A percentile compares a stretch with the other conserved stretches of the same genome.
Evolutionary conservation across 2,888 invertebrate genomes (phyloP).

Genomic region (Hoplodrina blanda): DNA sequence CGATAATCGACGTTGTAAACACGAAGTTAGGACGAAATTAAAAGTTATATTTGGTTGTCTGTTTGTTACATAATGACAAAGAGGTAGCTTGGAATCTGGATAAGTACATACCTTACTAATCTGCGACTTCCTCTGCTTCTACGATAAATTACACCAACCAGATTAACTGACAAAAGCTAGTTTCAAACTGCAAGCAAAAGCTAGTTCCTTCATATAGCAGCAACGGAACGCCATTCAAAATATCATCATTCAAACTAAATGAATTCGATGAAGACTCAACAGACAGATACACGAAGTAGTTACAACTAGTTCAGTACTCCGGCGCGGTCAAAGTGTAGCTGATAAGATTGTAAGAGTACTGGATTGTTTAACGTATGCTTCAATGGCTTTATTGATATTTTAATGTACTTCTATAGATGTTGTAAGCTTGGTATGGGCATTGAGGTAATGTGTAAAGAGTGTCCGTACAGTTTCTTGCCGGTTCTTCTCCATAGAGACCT

Average conservation of each 20-base stretch:
- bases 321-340: constrained; percentile 59
- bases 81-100: too few relatives aligned
- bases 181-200: not conserved
- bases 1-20: too few relatives aligned
- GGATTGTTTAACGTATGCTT: constrained; percentile 39
- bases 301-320: constrained; percentile 53
- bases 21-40: too few relatives aligned
- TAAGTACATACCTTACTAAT: too few relatives aligned
- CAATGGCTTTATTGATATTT: constrained; percentile 52
- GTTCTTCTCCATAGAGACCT: too few relatives aligned
- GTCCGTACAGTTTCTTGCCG: too few relatives aligned
- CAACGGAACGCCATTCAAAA: not conserved
- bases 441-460: too few relatives aligned
- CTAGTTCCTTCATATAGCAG: not conserved
- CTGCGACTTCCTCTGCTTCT: too few relatives aligned
- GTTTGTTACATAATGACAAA: too few relatives aligned
- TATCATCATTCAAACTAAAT: constrained; percentile 18
- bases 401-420: constrained; percentile 7
- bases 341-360: constrained; percentile 50
- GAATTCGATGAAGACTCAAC: constrained; percentile 16
- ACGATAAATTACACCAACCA: too few relatives aligned
- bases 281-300: constrained; percentile 44
- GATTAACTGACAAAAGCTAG: too few relatives aligned
- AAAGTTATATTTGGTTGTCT: too few relatives aligned
- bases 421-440: not conserved